Percentiles rank a stretch among this genome's conserved stretches.
Evolutionary conservation across 2,113 vertebrate species (phyloP).

Genomic region (Heptranchias perlo): DNA sequence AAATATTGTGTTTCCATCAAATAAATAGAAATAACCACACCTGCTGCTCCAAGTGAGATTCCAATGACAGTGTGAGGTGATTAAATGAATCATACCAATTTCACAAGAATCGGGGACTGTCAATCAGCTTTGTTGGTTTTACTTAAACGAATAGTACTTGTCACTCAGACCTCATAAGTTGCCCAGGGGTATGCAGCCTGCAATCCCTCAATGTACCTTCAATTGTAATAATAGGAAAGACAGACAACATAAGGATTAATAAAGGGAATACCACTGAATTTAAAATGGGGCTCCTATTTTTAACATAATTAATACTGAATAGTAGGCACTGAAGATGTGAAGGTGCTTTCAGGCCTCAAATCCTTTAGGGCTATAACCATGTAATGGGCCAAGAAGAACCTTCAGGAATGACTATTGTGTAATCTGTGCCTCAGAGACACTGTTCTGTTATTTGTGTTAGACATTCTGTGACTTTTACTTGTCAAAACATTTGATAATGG

Average conservation of each 20-base stretch:
- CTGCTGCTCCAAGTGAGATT: not conserved
- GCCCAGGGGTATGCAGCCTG: not conserved
- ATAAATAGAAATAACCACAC: not conserved
- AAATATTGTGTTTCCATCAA: not conserved
- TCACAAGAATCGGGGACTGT: not conserved
- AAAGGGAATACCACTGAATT: not conserved
- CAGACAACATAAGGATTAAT: not conserved
- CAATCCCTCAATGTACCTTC: not conserved
- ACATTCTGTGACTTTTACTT: not conserved
- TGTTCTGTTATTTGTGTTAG: not conserved
- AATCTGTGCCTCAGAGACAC: not conserved
- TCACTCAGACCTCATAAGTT: not conserved
- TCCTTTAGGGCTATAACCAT: not conserved
- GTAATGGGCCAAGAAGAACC: not conserved
- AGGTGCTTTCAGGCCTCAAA: not conserved
- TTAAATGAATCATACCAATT: constrained; percentile 8
- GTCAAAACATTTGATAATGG: not conserved
- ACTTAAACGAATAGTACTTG: not conserved
- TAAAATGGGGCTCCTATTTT: not conserved
- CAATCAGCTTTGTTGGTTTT: constrained; percentile 8
- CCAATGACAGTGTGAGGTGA: not conserved
- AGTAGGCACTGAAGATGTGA: not conserved
- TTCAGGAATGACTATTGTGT: not conserved
- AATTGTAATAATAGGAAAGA: not conserved
- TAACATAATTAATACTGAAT: not conserved